Base-by-base conservation (phyloP, 2,797 vertebrate genomes). In the Sebastes hubbsi region DNA sequence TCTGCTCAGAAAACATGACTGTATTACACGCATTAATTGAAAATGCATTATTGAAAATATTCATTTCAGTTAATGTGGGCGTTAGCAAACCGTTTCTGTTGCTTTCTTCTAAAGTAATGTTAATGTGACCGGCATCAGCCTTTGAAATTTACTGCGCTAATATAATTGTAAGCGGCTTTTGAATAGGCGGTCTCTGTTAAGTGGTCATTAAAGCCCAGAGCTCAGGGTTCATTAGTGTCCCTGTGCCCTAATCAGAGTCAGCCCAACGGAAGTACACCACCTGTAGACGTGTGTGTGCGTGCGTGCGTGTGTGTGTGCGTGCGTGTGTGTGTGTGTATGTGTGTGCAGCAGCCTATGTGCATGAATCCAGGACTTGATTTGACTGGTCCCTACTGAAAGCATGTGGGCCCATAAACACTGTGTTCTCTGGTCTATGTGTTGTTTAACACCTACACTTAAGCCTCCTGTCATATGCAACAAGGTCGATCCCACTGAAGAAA, bases 181-280 rank as follows among this genome's bases (percentile, higher is more conserved):
- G 89, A 89, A 89, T 78, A 69, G 90, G 75, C 78, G 3, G 72
- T 77, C 74, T 81, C 78, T 80, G 84, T 75, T 88, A 91, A 94
- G 89, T 91, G 91, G 78, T 82, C 83, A 70, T 93, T 93, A 92
- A 91, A 92, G 73, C 75, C 69, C 84, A 75, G 81, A 86, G 91
- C 89, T 84, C 83, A 70, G 83, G 89, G 89, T 94, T 94, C 91
- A 91, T 94, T 94, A 92, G 87, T 83, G 87, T 91, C 85, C 82
- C 82, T 63, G 42, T 58, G 32, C 78, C 73, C 80, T 93, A 91
- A 93, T 95, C 89, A 91, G 78, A 92, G 85, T 88, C 91, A 86
- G 90, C 84, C 87, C 75, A 76, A 68, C 82, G 84, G 88, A 92
- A 88, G 87, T 89, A 38, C 81, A 87, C 91, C 91, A 93, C 90